Evolutionary conservation across 2,113 vertebrate genomes (phyloP), one percentile per base, ranked within the genome.

Genomic region (Irena cyanogastra): DNA sequence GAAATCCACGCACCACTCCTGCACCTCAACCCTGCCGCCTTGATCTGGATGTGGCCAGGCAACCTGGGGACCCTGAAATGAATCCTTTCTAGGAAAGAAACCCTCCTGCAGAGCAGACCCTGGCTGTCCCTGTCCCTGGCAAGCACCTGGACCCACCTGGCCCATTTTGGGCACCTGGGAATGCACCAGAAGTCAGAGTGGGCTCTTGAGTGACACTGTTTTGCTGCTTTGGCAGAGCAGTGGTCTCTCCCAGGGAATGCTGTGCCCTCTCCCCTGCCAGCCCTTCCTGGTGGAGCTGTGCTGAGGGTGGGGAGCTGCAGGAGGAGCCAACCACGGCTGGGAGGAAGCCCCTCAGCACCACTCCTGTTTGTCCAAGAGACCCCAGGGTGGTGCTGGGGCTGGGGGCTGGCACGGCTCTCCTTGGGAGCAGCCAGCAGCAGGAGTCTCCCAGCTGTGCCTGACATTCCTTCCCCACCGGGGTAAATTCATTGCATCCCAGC

Each of bases 361-460:
- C 33, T 23, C 56, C 13, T 0, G 3, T 21, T 71, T 23, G 27
- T 42, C 16, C 49, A 4, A 4, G 30, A 6, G 28, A 0, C 2
- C 3, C 2, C 8, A 24, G 5, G 0, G 3, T 24, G 8, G 10
- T 3, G 3, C 52, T 10, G 39, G 10, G 9, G 2, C 1, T 22
- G 7, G 30, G 69, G 28, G 21, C 0, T 21, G 50, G 31, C 66
- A 8, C 28, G 0, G 3, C 35, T 41, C 41, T 13, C 33, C 6
- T 5, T 6, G 65, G 33, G 16, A 9, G 13, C 37, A 5, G 30
- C 35, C 53, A 13, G 28, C 13, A 11, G 44, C 60, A 47, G 0
- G 2, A 13, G 14, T 10, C 35, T 7, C 60, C 10, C 45, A 45
- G 37, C 50, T 50, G 15, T 42, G 7, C 66, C 42, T 37, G 0